Conservation (phyloP, 2,797 vertebrate genomes). For the Manis pentadactyla region DNA sequence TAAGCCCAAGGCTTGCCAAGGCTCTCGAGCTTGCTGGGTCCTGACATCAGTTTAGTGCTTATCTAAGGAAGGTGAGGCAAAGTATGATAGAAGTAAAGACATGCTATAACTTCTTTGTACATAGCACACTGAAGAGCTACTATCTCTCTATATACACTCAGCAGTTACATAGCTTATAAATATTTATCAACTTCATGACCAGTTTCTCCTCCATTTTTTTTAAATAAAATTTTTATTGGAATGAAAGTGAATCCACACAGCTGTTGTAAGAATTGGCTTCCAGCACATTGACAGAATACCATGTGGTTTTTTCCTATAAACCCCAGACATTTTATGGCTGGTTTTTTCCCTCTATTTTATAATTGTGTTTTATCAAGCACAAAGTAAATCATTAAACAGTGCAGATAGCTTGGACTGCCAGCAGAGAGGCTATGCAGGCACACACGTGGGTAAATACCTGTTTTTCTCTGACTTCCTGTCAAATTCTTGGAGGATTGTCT, state of each 20-base stretch:
- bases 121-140: neutral
- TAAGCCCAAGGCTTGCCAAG: neutral
- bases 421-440: neutral
- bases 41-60: neutral
- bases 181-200: neutral
- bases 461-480: neutral
- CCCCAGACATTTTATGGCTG: neutral
- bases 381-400: neutral
- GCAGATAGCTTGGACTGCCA: neutral
- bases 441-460: fast-evolving
- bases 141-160: neutral
- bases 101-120: neutral
- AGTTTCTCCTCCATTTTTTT: neutral
- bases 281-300: neutral
- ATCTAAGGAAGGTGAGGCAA: neutral
- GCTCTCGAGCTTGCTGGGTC: neutral
- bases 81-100: neutral
- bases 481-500: neutral
- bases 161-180: neutral
- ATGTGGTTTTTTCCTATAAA: neutral
- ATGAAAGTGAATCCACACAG: neutral
- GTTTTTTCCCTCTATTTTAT: neutral
- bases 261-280: neutral
- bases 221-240: neutral
- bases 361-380: neutral